Evolutionary conservation across 1,140 invertebrate genomes (phyloP), one percentile per base, ranked within the genome.

Genomic region (Drosophila bifasciata): DNA sequence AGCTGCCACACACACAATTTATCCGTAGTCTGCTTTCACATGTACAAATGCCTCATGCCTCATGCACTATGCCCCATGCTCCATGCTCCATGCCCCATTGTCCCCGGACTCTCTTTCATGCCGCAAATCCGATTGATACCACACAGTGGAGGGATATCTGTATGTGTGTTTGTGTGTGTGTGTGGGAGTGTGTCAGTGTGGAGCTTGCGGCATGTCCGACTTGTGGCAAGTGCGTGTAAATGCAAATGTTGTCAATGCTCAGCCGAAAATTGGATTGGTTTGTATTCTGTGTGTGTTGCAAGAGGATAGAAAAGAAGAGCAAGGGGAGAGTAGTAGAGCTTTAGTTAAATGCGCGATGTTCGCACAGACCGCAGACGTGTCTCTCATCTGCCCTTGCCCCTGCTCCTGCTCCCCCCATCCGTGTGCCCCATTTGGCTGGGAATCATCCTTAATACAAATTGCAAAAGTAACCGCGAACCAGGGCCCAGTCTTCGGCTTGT

Each of bases 381-480:
- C 51, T 59, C 46, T 72, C 32, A 55, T 60, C 55, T 69, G 63
- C 44, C 32, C 32, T 11, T 11, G 11, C 32, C 32, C 9, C 9
- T 32, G 7, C 25, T 8, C 25, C 7, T 28, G 7, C 6, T 6
- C 23, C 23, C 23, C 23, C 5, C n/a, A n/a, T n/a, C n/a, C n/a
- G 11, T 36, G 32, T 36, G 32, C 32, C 52, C 64, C 70, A 77
- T 74, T 83, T 63, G 68, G 55, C 48, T 61, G 66, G 50, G 69
- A 86, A 81, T 86, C 81, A 81, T 86, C 81, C 83, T 81, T 86
- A 86, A 86, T 86, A 86, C 81, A 86, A 86, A 86, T 86, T 86
- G 81, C 81, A 75, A 86, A 68, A 80, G 81, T 66, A 81, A 81
- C 81, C 81, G 77, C 81, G 81, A 74, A 48, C 79, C 79, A 23